Evolutionary conservation across 1,140 invertebrate species (phyloP).

Genomic region (Archegozetes longisetosus): DNA sequence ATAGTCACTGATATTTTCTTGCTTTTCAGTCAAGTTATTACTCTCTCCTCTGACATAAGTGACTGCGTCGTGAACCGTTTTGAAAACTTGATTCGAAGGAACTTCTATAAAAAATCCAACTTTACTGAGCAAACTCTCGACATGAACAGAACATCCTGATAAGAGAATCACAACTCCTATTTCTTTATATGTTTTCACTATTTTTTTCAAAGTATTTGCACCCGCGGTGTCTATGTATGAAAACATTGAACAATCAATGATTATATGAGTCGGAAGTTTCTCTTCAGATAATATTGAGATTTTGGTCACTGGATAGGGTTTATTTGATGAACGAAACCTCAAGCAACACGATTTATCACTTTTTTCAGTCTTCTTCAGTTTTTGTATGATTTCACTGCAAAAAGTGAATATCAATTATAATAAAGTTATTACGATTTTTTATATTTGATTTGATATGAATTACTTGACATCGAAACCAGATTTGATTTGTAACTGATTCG

Average conservation of each 20-base stretch:
- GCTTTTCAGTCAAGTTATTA: too few species aligned
- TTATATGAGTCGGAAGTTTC: constrained; percentile 9
- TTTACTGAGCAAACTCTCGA: neutral
- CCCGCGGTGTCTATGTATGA: constrained; percentile 16
- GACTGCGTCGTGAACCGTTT: constrained; percentile 4
- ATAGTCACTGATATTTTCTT: too few species aligned
- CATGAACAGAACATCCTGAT: constrained; percentile 4
- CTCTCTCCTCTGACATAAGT: too few species aligned
- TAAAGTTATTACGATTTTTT: too few species aligned
- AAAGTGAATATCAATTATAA: too few species aligned
- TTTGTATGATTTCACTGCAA: neutral
- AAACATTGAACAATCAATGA: constrained; percentile 19
- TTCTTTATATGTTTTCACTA: neutral
- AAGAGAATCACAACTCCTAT: constrained; percentile 5
- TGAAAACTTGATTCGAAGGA: neutral
- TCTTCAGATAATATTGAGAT: neutral
- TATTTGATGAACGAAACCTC: neutral
- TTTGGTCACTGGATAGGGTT: neutral
- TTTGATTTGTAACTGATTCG: constrained; percentile 25
- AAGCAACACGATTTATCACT: neutral
- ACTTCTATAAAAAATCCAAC: constrained; percentile 5
- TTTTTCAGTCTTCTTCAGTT: neutral
- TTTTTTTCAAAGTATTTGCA: neutral
- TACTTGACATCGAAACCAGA: constrained; percentile 22
- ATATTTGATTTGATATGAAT: too few species aligned